Evolutionary conservation across 2,797 vertebrate species (phyloP).

Genomic region (Ctenosaura bakeri): DNA sequence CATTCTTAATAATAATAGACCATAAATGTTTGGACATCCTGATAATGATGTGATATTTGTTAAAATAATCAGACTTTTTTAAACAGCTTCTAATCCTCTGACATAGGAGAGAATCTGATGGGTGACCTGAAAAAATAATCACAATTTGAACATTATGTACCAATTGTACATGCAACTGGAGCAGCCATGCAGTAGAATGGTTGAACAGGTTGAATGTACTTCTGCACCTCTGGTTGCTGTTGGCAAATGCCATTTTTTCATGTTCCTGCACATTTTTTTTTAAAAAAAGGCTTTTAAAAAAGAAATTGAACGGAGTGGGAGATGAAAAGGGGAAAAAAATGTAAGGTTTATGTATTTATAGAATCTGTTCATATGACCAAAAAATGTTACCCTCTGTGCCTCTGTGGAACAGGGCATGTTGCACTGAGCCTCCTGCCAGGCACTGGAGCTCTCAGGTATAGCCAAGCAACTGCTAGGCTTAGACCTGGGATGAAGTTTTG

Average conservation of each 20-base stretch:
- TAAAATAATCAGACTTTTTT: neutral
- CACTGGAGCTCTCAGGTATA: too few species aligned
- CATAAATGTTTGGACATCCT: conserved; percentile 6
- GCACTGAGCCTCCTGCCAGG: too few species aligned
- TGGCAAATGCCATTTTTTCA: neutral
- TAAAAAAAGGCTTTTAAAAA: too few species aligned
- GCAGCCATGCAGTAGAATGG: neutral
- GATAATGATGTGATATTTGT: neutral
- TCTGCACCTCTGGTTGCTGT: neutral
- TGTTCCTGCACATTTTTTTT: too few species aligned
- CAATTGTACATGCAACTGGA: neutral
- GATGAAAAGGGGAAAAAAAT: too few species aligned
- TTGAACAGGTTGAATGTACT: neutral
- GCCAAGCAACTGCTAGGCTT: too few species aligned
- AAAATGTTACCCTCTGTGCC: too few species aligned
- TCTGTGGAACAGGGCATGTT: too few species aligned
- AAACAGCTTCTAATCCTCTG: neutral
- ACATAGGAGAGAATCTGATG: neutral
- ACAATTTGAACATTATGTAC: neutral
- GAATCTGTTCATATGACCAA: too few species aligned
- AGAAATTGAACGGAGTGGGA: too few species aligned
- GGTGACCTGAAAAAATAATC: neutral
- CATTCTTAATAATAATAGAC: conserved; percentile 16
- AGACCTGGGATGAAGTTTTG: too few species aligned
- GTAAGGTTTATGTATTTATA: too few species aligned